These are phyloP conservation scores for Eurystomus glaucurus DNA, from an alignment of 2,797 vertebrate genomes.

Conservation along the genomic window DNA sequence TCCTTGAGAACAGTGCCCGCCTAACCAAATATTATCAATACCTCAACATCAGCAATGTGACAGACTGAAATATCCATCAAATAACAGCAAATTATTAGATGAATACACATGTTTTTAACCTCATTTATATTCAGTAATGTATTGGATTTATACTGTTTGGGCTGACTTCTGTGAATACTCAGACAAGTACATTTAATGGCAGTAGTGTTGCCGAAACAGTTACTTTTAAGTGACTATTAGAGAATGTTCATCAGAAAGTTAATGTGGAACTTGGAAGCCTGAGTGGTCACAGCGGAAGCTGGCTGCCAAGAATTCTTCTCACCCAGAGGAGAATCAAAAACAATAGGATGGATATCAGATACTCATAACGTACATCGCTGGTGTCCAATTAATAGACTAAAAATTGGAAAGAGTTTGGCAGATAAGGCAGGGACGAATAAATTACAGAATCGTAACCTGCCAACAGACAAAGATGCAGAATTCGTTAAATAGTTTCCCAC, in stretches of 20 bases:
- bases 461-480: background rate
- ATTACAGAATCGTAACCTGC: conserved; percentile 26
- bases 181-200: conserved; percentile 11
- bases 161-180: conserved; percentile 1
- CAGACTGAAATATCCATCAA: background rate
- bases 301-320: conserved; percentile 38
- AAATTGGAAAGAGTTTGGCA: conserved; percentile 46
- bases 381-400: conserved; percentile 63
- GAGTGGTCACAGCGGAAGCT: background rate
- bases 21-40: background rate
- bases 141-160: background rate
- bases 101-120: background rate
- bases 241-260: conserved; percentile 46
- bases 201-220: background rate
- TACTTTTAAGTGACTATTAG: conserved; percentile 47
- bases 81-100: background rate
- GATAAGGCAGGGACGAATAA: conserved; percentile 54
- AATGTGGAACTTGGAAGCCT: conserved; percentile 9
- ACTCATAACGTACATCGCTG: conserved; percentile 12
- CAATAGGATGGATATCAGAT: conserved; percentile 35
- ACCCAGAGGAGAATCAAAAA: conserved; percentile 39
- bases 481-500: background rate
- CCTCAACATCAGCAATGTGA: background rate
- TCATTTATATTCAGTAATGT: background rate
- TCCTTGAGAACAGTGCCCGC: background rate